These are phyloP conservation scores for Cheilosia impressa DNA, from an alignment of 2,888 invertebrate genomes.

Conservation along the genomic window DNA sequence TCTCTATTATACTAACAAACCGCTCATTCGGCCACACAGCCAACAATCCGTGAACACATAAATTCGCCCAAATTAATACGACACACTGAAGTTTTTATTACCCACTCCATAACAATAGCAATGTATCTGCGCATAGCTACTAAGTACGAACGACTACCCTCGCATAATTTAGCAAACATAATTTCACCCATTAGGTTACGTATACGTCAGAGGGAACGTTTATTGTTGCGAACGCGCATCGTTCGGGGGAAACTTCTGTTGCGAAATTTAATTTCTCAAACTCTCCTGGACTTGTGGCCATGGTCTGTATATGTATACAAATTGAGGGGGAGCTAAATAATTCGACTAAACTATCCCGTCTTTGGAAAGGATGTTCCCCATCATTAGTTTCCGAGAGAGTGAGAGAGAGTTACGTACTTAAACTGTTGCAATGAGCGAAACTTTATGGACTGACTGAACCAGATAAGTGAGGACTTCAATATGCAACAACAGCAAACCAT, in stretches of 20 bases:
- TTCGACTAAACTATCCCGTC: conserved; percentile 23
- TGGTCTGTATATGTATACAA: not conserved
- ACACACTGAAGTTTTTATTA: conserved; percentile 65
- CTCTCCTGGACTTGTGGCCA: not conserved
- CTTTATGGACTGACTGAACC: conserved; percentile 59
- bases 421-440: conserved; percentile 61
- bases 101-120: conserved; percentile 47
- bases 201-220: conserved; percentile 24
- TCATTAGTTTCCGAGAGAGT: conserved; percentile 64
- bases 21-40: conserved; percentile 16
- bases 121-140: conserved; percentile 5
- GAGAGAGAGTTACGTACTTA: conserved; percentile 57
- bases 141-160: not conserved
- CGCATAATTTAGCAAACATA: conserved; percentile 28
- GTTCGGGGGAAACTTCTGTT: not conserved
- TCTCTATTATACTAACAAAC: conserved; percentile 9
- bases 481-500: not conserved
- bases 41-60: conserved; percentile 69
- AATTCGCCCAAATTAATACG: conserved; percentile 70
- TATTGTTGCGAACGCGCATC: not conserved
- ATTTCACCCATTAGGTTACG: conserved; percentile 50
- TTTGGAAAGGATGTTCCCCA: conserved; percentile 47
- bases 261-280: conserved; percentile 23
- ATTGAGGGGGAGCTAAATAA: conserved; percentile 12
- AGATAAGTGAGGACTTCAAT: conserved; percentile 36